Conservation (phyloP, 2,113 vertebrate genomes). For the Rhynchopsitta pachyrhyncha region DNA sequence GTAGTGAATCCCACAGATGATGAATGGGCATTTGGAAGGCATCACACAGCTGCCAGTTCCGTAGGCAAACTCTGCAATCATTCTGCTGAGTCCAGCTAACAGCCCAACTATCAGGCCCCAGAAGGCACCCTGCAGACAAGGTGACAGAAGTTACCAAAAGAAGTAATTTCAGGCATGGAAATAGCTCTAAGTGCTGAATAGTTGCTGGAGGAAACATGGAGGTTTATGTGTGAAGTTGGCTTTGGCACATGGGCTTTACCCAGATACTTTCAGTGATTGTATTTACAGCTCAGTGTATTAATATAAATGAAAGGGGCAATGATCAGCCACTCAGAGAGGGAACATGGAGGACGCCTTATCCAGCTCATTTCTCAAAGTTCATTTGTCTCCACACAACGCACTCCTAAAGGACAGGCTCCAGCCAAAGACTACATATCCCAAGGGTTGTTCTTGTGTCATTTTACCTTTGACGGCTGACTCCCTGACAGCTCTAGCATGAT, state of each 20-base stretch:
- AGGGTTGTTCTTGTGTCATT: not conserved
- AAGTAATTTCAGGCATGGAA: not conserved
- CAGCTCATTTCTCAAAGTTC: not conserved
- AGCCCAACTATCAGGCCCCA: slow-evolving; percentile 87
- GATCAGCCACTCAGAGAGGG: not conserved
- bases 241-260: not conserved
- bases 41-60: slow-evolving; percentile 86
- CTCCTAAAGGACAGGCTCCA: not conserved
- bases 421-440: not conserved
- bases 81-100: slow-evolving; percentile 79
- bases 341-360: not conserved
- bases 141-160: not conserved
- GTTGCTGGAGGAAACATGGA: not conserved
- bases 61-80: slow-evolving; percentile 89
- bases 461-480: not conserved
- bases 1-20: slow-evolving; percentile 96
- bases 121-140: slow-evolving; percentile 87
- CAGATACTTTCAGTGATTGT: not conserved
- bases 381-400: not conserved
- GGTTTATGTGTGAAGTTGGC: not conserved
- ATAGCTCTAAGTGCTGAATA: not conserved
- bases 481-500: not conserved
- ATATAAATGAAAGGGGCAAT: not conserved
- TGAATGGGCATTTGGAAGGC: slow-evolving; percentile 85
- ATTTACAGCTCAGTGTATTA: not conserved